These are phyloP conservation scores for Tokudaia tokunoshimensis DNA, from an alignment of 2,797 vertebrate genomes.

Conservation along the genomic window DNA sequence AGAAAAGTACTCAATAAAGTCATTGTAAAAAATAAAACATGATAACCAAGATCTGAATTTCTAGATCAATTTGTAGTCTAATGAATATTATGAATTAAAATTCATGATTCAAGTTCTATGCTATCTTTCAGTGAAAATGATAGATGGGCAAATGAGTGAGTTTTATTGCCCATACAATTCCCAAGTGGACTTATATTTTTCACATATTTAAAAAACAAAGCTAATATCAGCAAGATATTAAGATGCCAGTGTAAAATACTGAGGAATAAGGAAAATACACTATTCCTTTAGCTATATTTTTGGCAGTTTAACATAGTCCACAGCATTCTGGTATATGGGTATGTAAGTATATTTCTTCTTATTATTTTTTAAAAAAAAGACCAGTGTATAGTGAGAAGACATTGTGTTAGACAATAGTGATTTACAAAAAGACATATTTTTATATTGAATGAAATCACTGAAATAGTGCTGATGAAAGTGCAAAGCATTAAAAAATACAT, in stretches of 20 bases:
- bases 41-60: slow-evolving; percentile 13
- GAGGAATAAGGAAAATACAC: background rate
- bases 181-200: slow-evolving; percentile 41
- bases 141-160: slow-evolving; percentile 39
- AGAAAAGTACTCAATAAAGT: background rate
- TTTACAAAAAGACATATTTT: slow-evolving; percentile 50
- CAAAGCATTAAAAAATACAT: background rate
- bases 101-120: slow-evolving; percentile 49
- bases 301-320: slow-evolving; percentile 15
- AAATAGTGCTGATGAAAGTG: slow-evolving; percentile 48
- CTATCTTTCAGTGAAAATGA: slow-evolving; percentile 55
- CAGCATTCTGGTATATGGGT: background rate
- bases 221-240: slow-evolving; percentile 43
- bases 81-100: slow-evolving; percentile 56
- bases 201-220: slow-evolving; percentile 29
- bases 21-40: slow-evolving; percentile 54
- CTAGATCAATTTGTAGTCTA: slow-evolving; percentile 47
- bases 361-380: slow-evolving; percentile 48
- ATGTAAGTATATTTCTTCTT: background rate
- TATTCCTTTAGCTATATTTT: slow-evolving; percentile 19
- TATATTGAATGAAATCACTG: slow-evolving; percentile 50
- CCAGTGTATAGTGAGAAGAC: slow-evolving; percentile 23
- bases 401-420: slow-evolving; percentile 5
- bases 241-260: slow-evolving; percentile 15
- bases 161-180: slow-evolving; percentile 59